phyloP scores from a whole-genome alignment of 2,797 vertebrate species.

The Tapirus indicus region DNA sequence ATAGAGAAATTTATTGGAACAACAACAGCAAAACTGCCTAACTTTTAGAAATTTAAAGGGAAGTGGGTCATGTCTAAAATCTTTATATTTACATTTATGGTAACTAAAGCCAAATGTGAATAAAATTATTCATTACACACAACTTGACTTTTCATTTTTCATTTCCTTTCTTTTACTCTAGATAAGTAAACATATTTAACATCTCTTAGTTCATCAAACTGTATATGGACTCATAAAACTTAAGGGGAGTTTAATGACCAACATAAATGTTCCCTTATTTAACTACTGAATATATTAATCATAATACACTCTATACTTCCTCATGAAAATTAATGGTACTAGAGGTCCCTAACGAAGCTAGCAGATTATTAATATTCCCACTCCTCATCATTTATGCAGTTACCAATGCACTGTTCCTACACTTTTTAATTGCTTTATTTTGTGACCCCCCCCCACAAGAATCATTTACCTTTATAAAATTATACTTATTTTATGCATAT shows the following conservation, averaged over 20 bases:
- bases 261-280: neutral
- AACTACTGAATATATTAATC: neutral
- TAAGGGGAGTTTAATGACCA: neutral
- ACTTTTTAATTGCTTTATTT: neutral
- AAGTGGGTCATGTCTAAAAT: neutral
- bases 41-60: neutral
- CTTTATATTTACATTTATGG: neutral
- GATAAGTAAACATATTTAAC: neutral
- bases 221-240: neutral
- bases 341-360: neutral
- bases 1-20: neutral
- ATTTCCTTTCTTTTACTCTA: neutral
- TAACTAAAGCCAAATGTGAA: neutral
- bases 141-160: neutral
- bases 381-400: neutral
- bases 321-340: neutral
- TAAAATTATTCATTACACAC: neutral
- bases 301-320: neutral
- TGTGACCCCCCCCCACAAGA: neutral
- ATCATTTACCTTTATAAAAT: slow-evolving; percentile 4
- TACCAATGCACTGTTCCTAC: neutral
- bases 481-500: neutral
- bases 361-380: neutral
- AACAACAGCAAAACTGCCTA: neutral
- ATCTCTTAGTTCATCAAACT: neutral